Percentiles rank a stretch among this genome's conserved stretches.
Conservation (phyloP, 2,113 vertebrate species). For the Solenodon paradoxus region DNA sequence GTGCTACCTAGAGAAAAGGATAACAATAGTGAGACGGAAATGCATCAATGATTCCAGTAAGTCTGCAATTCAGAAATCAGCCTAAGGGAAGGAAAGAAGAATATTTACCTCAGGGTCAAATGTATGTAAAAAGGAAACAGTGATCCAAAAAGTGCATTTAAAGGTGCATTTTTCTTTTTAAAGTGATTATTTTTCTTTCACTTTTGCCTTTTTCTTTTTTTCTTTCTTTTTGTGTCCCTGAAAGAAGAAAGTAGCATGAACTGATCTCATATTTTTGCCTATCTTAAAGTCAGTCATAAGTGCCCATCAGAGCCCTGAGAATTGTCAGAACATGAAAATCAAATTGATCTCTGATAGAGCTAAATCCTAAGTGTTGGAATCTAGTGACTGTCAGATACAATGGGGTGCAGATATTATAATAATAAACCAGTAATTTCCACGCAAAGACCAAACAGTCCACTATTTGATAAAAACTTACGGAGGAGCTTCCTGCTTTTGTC, state of each 20-base stretch:
- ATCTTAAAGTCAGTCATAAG: not conserved
- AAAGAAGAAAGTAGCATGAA: not conserved
- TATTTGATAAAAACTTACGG: not conserved
- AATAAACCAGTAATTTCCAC: not conserved
- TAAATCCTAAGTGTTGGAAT: not conserved
- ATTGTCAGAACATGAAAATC: not conserved
- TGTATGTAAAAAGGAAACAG: not conserved
- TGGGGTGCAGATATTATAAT: not conserved
- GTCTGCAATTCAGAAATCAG: not conserved
- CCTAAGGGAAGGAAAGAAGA: not conserved
- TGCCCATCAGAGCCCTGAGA: not conserved
- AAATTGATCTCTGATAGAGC: not conserved
- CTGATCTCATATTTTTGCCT: not conserved
- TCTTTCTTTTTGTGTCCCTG: not conserved
- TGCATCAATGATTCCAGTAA: not conserved
- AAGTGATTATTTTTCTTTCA: no score
- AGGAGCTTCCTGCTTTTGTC: not conserved
- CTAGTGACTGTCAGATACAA: not conserved
- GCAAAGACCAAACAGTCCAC: not conserved
- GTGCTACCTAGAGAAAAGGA: not conserved
- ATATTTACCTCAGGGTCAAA: not conserved
- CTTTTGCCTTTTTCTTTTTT: not conserved
- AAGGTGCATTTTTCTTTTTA: not conserved
- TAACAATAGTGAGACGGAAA: not conserved
- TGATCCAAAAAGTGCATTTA: not conserved